These are phyloP conservation scores for Drosophila tanythrix DNA, from an alignment of 2,888 invertebrate species.

Conservation along the genomic window DNA sequence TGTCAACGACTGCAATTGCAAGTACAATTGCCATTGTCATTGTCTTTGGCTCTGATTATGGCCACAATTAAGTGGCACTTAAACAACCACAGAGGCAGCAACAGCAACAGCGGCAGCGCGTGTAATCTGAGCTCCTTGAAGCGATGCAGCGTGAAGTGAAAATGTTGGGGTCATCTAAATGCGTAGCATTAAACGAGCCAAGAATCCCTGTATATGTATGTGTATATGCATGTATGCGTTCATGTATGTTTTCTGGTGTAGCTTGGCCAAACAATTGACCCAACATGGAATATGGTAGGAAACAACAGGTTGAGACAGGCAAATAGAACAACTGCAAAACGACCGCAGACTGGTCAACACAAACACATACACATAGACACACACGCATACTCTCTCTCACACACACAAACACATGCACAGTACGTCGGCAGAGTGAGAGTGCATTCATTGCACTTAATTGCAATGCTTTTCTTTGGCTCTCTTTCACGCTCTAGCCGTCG, in stretches of 20 bases:
- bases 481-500: conserved; percentile 24
- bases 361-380: conserved; percentile 2
- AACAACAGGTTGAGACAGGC: conserved; percentile 58
- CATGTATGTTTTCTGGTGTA: conserved; percentile 2
- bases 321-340: conserved; percentile 29
- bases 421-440: conserved; percentile 30
- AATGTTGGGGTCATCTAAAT: conserved; percentile 21
- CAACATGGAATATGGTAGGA: conserved; percentile 44
- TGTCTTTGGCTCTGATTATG: conserved; percentile 53
- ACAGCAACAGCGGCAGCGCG: conserved; percentile 10
- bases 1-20: conserved; percentile 71
- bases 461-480: conserved; percentile 46
- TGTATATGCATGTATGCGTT: not conserved
- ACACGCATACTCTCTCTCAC: not conserved
- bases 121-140: conserved; percentile 57
- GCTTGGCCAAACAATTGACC: conserved; percentile 52
- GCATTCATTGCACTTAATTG: conserved; percentile 74
- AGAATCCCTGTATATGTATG: conserved; percentile 23
- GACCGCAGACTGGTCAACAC: conserved; percentile 47
- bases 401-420: conserved; percentile 9
- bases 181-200: conserved; percentile 16
- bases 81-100: conserved; percentile 27
- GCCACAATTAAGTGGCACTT: conserved; percentile 70
- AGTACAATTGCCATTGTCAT: conserved; percentile 16
- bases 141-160: conserved; percentile 34